Base-by-base conservation (phyloP, 2,113 vertebrate species). In the Carassius auratus region DNA sequence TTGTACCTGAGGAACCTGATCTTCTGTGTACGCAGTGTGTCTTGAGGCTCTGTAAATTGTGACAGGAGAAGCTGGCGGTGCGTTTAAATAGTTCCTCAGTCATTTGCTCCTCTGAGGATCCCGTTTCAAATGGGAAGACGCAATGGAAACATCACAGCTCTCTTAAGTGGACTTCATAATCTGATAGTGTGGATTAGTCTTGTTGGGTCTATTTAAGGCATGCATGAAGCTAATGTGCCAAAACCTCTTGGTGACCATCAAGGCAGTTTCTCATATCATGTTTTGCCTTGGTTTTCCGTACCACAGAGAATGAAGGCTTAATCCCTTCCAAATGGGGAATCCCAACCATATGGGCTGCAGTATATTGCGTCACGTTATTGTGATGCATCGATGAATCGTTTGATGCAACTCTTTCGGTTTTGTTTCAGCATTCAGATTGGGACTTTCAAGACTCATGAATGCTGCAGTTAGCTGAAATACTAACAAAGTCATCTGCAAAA, bases 111-210 rank as follows among this genome's bases (percentile, higher is more conserved):
- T 83, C 86, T 87, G 89, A 74, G 85, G 88, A 84, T 93, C 90
- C 4, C 59, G 89, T 95, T 93, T 88, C 92, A 90, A 89, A 91
- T 80, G 76, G 79, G 85, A 89, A 80, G 90, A 75, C 80, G 55
- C 85, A 87, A 79, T 91, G 93, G 94, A 94, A 95, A 95, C 91
- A 92, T 92, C 55, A 2, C 7, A 55, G 84, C 90, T 92, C 90
- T 57, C 89, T 89, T 87, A 91, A 90, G 89, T 84, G 87, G 89
- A 77, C 87, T 91, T 89, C 79, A 86, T 86, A 52, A 88, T 88
- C 75, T 88, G 89, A 91, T 93, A 78, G 76, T 66, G 14, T 19
- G 71, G 26, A 90, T 48, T 86, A 57, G 83, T 92, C 88, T 64
- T 90, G 69, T 80, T 62, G 50, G 81, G 57, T 90, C 87, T 94